Percentiles rank a stretch among this genome's conserved stretches.
Conservation (phyloP, 2,888 invertebrate species). For the Bellardia pandia region DNA sequence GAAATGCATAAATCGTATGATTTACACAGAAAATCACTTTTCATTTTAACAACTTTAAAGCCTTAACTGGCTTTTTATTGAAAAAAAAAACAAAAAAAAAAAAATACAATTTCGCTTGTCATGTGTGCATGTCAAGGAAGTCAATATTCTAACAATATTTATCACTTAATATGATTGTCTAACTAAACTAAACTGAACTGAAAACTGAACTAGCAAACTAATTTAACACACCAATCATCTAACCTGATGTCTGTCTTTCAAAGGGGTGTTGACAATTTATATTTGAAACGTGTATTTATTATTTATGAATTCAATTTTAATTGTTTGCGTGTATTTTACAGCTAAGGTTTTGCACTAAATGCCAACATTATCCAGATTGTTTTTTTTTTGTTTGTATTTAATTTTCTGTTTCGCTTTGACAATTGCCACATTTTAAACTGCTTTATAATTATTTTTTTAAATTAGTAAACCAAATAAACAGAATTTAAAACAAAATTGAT, state of each 20-base stretch:
- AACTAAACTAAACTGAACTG: neutral
- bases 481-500: neutral
- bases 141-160: slow-evolving; percentile 40
- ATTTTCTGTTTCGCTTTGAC: slow-evolving; percentile 3
- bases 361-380: neutral
- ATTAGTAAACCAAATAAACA: neutral
- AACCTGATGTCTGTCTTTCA: too few relatives aligned
- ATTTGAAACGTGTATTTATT: slow-evolving; percentile 5
- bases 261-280: slow-evolving; percentile 36
- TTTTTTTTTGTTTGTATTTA: neutral
- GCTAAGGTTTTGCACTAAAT: neutral
- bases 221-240: neutral
- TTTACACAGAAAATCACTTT: too few relatives aligned
- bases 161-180: slow-evolving; percentile 19
- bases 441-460: neutral
- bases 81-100: too few relatives aligned
- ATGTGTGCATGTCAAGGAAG: slow-evolving; percentile 40
- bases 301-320: slow-evolving; percentile 17
- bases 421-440: slow-evolving; percentile 13
- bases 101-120: neutral
- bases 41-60: too few relatives aligned
- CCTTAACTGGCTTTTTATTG: too few relatives aligned
- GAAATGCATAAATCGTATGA: too few relatives aligned
- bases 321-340: slow-evolving; percentile 47
- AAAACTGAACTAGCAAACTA: neutral